These are phyloP conservation scores for Chromis chromis DNA, from an alignment of 2,797 vertebrate species.

Conservation along the genomic window DNA sequence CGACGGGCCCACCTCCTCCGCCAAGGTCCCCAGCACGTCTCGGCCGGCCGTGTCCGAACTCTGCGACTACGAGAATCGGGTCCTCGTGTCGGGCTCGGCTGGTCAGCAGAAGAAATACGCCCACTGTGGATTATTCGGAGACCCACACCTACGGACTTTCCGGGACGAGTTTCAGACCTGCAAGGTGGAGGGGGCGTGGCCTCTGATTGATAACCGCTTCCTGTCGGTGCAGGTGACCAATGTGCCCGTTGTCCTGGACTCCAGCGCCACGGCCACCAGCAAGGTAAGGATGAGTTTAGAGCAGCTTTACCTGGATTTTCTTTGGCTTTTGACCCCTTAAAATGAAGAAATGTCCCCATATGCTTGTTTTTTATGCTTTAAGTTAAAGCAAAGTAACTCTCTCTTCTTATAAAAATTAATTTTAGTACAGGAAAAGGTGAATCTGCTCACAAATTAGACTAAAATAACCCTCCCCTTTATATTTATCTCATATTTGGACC, in stretches of 20 bases:
- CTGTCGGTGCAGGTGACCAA: constrained; percentile 90
- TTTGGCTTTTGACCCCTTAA: background rate
- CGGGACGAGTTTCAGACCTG: constrained; percentile 90
- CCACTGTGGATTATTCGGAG: constrained; percentile 89
- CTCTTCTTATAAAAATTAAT: background rate
- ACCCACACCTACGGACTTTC: constrained; percentile 89
- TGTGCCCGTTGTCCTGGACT: constrained; percentile 86
- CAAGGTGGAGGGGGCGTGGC: constrained; percentile 89
- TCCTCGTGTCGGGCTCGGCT: constrained; percentile 61
- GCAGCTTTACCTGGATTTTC: too few species aligned
- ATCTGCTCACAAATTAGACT: background rate
- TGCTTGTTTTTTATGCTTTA: background rate
- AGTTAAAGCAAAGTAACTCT: background rate
- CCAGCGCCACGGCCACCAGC: constrained; percentile 88
- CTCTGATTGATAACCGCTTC: constrained; percentile 88
- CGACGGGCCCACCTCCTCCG: constrained; percentile 85
- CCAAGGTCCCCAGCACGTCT: constrained; percentile 78
- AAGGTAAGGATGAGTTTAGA: constrained; percentile 76
- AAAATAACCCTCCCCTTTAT: background rate
- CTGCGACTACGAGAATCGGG: constrained; percentile 85
- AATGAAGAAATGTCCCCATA: background rate
- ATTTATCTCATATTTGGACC: too few species aligned
- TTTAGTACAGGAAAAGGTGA: background rate
- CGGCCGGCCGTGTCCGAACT: constrained; percentile 79
- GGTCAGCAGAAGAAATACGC: constrained; percentile 84